These are phyloP conservation scores for Diplosoma virens DNA, from an alignment of 23 tunicate genomes.

Conservation along the genomic window DNA sequence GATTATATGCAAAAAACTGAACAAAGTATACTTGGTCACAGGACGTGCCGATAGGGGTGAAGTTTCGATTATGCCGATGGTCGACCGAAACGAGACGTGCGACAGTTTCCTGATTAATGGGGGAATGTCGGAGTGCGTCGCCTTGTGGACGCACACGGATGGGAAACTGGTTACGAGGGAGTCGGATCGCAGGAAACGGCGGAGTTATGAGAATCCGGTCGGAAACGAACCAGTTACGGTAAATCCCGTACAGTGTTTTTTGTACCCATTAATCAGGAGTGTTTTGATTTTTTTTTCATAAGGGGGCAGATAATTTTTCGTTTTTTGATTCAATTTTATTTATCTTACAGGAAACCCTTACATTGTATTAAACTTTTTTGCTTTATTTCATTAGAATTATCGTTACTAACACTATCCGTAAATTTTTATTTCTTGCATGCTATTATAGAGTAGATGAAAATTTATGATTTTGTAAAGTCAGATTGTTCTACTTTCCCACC, in stretches of 20 bases:
- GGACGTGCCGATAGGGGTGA: too few relatives aligned
- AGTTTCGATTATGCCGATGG: not conserved
- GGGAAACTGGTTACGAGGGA: not conserved
- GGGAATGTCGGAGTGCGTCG: conserved; percentile 30
- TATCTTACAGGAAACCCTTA: not conserved
- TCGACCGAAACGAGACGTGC: conserved; percentile 25
- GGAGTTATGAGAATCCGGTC: not conserved
- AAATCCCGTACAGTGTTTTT: not conserved
- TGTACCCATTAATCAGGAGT: too few relatives aligned
- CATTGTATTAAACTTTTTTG: too few relatives aligned
- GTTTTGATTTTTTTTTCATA: too few relatives aligned
- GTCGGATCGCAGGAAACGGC: not conserved
- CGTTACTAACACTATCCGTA: too few relatives aligned
- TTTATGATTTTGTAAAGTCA: too few relatives aligned
- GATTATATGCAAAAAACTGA: too few relatives aligned
- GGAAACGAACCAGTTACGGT: not conserved
- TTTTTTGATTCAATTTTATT: not conserved
- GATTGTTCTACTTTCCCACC: too few relatives aligned
- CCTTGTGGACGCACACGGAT: conserved; percentile 18
- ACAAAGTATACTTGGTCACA: too few relatives aligned
- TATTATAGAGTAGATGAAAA: too few relatives aligned
- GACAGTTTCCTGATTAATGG: not conserved
- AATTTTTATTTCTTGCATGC: too few relatives aligned
- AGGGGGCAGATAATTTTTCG: not conserved
- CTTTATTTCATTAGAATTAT: too few relatives aligned